Percentiles rank a stretch among this genome's conserved stretches.
phyloP scores from a whole-genome alignment of 2,888 invertebrate species.

The Hydriomena furcata region DNA sequence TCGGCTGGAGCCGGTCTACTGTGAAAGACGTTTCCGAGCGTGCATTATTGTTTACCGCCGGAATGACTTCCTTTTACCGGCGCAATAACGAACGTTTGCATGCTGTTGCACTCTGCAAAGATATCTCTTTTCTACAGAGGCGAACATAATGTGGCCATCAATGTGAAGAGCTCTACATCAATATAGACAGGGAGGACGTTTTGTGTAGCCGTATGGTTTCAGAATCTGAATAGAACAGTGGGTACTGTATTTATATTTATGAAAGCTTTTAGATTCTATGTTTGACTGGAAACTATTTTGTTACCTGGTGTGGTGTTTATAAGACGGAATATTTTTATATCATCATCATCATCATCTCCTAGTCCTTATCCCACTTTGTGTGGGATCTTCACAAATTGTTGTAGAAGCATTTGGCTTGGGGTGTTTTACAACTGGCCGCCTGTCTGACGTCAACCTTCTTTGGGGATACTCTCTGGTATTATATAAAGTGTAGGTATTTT shows the following conservation, averaged over 20 bases:
- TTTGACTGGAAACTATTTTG: slow-evolving; percentile 1
- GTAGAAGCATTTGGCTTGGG: no score
- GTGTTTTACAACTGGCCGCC: no score
- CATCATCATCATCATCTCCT: no score
- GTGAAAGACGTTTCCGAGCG: slow-evolving; percentile 74
- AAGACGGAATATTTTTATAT: neutral
- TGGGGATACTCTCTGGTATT: no score
- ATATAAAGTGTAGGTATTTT: no score
- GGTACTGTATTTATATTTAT: slow-evolving; percentile 16
- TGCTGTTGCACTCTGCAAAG: slow-evolving; percentile 48
- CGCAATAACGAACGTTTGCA: slow-evolving; percentile 51
- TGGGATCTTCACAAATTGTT: no score
- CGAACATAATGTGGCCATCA: slow-evolving; percentile 50
- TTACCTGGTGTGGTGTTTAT: neutral
- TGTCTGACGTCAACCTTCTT: no score
- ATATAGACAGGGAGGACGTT: slow-evolving; percentile 46
- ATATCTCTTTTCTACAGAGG: slow-evolving; percentile 45
- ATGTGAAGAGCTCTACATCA: slow-evolving; percentile 46
- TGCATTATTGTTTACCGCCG: slow-evolving; percentile 74
- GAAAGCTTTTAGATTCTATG: slow-evolving; percentile 14
- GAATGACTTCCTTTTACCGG: slow-evolving; percentile 74
- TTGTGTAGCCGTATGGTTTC: slow-evolving; percentile 43
- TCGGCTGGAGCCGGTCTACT: slow-evolving; percentile 59
- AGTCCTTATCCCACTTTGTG: no score
- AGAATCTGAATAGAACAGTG: slow-evolving; percentile 36